Evolutionary conservation across 2,888 invertebrate genomes (phyloP), one percentile per base, ranked within the genome.

Genomic region (Sarcophaga subvicina): DNA sequence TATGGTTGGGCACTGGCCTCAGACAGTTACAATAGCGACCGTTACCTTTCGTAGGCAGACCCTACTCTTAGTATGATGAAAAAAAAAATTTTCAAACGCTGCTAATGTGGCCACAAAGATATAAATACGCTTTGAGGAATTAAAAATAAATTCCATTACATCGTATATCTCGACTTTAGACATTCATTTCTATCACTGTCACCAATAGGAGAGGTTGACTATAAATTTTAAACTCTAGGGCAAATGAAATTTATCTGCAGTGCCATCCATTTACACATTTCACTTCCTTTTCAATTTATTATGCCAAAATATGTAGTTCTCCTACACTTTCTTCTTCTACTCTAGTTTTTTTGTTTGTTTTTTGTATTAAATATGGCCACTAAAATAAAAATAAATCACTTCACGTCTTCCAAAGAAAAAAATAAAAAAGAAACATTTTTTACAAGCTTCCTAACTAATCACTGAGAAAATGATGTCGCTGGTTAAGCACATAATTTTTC

Each of bases 361-460:
- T 64, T 27, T 59, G 14, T 64, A 22, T 22, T 47, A 83, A 83
- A 69, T 69, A 83, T 63, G 47, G 54, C 49, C 73, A 69, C 17
- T 69, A 54, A 73, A 73, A 73, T 79, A 69, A 79, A 73, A 17
- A 79, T 79, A 69, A 83, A 77, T 83, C 83, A 83, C 62, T 79
- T 78, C 37, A 37, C 10, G 37, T 37, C 37, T 4, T 12, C 63
- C 10, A 59, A 76, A 54, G 22, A 62, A 62, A 72, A n/a, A 45
- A 83, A 4, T 3, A 3, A 5, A 37, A 37, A 37, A 37, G 37
- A 37, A 37, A 37, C 6, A 37, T 37, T 37, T 37, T 37, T 37
- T 2, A 37, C 37, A 37, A 45, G 14, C 11, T 69, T 83, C 20
- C 22, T 8, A 37, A 81, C 72, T 83, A 78, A 78, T 78, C 62